Base-by-base conservation (phyloP, 1,140 invertebrate species). In the Agraylea sexmaculata region DNA sequence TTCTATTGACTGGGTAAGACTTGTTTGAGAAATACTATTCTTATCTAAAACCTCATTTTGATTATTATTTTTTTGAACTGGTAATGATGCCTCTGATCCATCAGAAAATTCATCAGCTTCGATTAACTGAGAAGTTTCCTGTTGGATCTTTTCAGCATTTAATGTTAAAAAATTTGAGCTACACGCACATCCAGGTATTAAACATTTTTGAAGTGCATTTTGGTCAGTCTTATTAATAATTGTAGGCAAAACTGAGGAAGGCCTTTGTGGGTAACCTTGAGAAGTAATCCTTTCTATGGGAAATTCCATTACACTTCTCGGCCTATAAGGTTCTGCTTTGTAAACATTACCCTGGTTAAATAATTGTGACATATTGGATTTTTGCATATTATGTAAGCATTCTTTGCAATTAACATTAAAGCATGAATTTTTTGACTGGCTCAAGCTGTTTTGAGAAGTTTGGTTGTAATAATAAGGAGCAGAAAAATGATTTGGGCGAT, bases 111-210 rank as follows among this genome's bases (percentile, higher is more conserved):
- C 56, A 20, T 53, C 48, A 17, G 57, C 55, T 4, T 56, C 49
- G 12, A 51, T 46, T 1, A 60, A 60, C 16, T 63, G 39, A 5
- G 62, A 62, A 12, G 56, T 43, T 1, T 52, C 52, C 43, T 64
- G 59, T 16, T 56, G 59, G 31, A 56, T 56, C 25, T 27, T 8
- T 8, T 58, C 51, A 1, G 38, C 42, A 1, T 50, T 37, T 16
- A 54, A 46, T 1, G 50, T 36, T 5, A 40, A 31, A 1, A 55
- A 43, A 19, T 58, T 61, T 2, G 51, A 48, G 40, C 55, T 57
- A 43, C 62, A 64, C 47, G 59, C 63, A 42, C 62, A 64, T 38
- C 62, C 60, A 6, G 62, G 60, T 28, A 64, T 62, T n/a, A 53
- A 49, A 44, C 62, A 64, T 13, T 56, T 53, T 29, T 57, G 58